A percentile compares a stretch with the other conserved stretches of the same genome.
Evolutionary conservation across 2,797 vertebrate species (phyloP).

Genomic region (Glyptemys insculpta): DNA sequence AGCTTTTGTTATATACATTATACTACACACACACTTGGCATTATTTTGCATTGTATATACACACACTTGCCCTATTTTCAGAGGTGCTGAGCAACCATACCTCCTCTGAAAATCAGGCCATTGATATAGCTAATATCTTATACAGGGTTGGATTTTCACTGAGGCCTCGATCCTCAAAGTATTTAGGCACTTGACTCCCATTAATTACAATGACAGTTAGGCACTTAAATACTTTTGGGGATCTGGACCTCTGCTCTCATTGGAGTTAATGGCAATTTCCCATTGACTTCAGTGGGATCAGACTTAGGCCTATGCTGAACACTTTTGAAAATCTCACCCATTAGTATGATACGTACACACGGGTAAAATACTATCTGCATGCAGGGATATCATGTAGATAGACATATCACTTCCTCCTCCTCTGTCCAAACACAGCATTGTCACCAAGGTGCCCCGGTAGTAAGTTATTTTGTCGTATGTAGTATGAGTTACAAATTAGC

Average conservation of each 20-base stretch:
- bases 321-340: neutral
- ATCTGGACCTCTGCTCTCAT: neutral
- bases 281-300: neutral
- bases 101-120: neutral
- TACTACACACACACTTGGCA: neutral
- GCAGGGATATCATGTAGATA: neutral
- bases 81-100: accelerated
- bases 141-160: neutral
- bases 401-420: neutral
- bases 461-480: conserved; percentile 69
- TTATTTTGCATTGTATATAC: neutral
- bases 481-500: conserved; percentile 74
- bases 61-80: accelerated
- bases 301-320: conserved; percentile 7
- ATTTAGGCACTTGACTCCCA: neutral
- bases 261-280: neutral
- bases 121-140: neutral
- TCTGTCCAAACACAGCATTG: conserved; percentile 48
- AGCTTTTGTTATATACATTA: conserved; percentile 37
- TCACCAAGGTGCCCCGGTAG: conserved; percentile 65
- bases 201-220: neutral
- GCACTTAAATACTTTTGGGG: neutral
- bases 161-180: neutral
- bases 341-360: neutral
- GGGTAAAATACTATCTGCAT: conserved; percentile 1